Evolutionary conservation across 2,113 vertebrate species (phyloP), one percentile per base, ranked within the genome.

Genomic region (Sialia sialis): DNA sequence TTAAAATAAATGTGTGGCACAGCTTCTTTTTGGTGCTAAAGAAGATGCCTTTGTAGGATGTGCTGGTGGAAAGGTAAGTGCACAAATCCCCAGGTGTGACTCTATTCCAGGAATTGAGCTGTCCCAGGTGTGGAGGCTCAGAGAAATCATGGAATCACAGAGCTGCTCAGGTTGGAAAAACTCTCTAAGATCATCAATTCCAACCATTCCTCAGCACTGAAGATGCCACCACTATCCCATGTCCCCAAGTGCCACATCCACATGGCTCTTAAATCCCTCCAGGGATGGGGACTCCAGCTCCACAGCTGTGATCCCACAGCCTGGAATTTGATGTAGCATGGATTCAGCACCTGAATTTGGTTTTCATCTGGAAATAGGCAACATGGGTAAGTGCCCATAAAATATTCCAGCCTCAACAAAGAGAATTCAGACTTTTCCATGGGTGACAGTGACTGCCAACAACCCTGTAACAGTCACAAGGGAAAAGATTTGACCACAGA

Each of bases 21-120:
- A 59, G 77, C 77, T 54, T 36, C 30, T 51, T 70, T 79, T 70
- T 34, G 32, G 39, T 39, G 46, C 14, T 58, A 23, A 16, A 39
- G 10, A 43, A 34, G 70, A 44, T 30, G 32, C 68, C 69, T 94
- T 87, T 77, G 26, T 5, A 15, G 54, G 34, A 54, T 36, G 8
- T 30, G 59, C 21, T 67, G 52, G 39, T 20, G 39, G 51, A 56
- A 84, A 89, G 46, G n/a, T 58, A 7, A 79, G n/a, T 11, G 36
- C 68, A 29, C 23, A 85, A 96, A 94, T n/a, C 70, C 72, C 21
- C 30, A 69, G 75, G 26, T 82, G 62, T 14, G 23, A 22, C 22
- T 4, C 0, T 21, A 36, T 16, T 36, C 27, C 0, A 0, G 38
- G 58, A 77, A 68, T 2, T 7, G 8, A 82, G 52, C 9, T 68